phyloP scores from a whole-genome alignment of 92 coral and sea anemone genomes.

The Palythoa grandis region DNA sequence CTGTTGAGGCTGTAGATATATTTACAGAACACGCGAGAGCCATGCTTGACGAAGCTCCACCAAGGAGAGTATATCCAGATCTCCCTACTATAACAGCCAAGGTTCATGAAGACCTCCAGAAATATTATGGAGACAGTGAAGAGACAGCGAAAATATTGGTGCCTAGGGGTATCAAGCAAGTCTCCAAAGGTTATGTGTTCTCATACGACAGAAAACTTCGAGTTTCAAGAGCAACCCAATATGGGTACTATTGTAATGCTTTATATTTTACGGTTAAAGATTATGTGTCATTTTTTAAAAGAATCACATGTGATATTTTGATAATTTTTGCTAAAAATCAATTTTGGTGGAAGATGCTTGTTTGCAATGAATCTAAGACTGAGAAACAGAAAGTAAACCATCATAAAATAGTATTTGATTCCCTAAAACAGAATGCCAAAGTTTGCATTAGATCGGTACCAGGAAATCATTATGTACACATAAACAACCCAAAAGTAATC shows the following conservation, averaged over 20 bases:
- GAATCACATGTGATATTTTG: conserved; percentile 21
- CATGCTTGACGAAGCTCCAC: conserved; percentile 8
- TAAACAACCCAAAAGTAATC: conserved; percentile 23
- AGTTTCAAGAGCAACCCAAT: not conserved
- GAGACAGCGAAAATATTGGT: conserved; percentile 21
- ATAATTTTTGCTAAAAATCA: not conserved
- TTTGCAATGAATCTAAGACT: not conserved
- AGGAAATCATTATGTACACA: conserved; percentile 27
- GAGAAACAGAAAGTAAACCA: not conserved
- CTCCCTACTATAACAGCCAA: conserved; percentile 12
- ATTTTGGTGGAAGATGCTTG: not conserved
- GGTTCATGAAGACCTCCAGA: not conserved
- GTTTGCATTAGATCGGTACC: conserved; percentile 1
- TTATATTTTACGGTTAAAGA: conserved; percentile 14
- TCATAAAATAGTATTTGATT: not conserved
- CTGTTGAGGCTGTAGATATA: conserved; percentile 15
- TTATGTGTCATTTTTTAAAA: conserved; percentile 18
- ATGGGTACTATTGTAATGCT: not conserved
- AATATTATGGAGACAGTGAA: not conserved
- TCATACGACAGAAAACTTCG: conserved; percentile 19
- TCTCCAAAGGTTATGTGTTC: conserved; percentile 5
- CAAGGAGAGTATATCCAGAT: conserved; percentile 13
- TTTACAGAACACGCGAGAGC: conserved; percentile 16
- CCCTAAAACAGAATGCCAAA: not conserved
- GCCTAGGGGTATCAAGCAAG: not conserved